Evolutionary conservation across 2,797 vertebrate genomes (phyloP).

Genomic region (Natrix natrix): DNA sequence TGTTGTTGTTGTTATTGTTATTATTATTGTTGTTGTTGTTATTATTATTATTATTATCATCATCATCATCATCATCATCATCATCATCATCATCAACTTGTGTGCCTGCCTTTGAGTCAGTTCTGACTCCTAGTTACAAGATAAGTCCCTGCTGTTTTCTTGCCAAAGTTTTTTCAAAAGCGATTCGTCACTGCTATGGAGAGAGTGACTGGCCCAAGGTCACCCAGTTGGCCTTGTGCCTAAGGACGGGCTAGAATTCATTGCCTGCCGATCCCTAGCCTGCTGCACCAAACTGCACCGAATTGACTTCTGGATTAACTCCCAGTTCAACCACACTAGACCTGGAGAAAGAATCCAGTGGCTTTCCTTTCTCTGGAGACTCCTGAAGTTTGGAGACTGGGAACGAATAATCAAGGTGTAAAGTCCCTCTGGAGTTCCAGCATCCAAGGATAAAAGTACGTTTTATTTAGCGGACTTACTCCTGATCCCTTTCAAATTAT

Average conservation of each 20-base stretch:
- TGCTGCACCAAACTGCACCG: neutral
- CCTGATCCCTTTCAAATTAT: neutral
- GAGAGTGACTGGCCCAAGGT: neutral
- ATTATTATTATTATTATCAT: too few relatives aligned
- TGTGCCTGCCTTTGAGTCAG: neutral
- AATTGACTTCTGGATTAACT: neutral
- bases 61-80: too few relatives aligned
- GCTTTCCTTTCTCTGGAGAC: neutral
- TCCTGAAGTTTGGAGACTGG: neutral
- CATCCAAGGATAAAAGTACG: neutral
- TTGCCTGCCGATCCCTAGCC: neutral
- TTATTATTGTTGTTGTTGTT: too few relatives aligned
- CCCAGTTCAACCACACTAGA: neutral
- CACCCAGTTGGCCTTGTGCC: neutral
- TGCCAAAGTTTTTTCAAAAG: neutral
- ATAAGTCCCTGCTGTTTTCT: neutral
- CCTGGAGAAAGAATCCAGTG: neutral
- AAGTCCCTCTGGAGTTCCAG: neutral
- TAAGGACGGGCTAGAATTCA: neutral
- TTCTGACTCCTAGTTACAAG: neutral
- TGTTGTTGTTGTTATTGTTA: too few relatives aligned
- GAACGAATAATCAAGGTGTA: too few relatives aligned
- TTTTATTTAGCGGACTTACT: too few relatives aligned
- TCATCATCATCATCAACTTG: too few relatives aligned
- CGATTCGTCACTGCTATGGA: neutral